Evolutionary conservation across 2,888 invertebrate species (phyloP), one percentile per base, ranked within the genome.

Genomic region (Drosophila helvetica): DNA sequence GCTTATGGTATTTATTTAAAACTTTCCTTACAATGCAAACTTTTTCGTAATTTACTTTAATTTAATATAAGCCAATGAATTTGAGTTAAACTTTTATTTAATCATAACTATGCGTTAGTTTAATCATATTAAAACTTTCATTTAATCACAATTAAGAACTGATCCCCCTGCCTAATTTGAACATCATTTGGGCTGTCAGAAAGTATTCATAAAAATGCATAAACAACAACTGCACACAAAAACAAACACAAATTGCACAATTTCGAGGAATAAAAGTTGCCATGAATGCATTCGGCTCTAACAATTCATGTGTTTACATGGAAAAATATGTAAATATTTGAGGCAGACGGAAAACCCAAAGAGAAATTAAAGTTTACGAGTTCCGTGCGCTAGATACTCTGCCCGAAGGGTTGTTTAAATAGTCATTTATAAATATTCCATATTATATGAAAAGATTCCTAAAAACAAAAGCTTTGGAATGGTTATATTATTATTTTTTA

Each of bases 241-340:
- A 33, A 12, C 33, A 10, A 30, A 45, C 54, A 57, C 56, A 62
- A 30, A 61, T 46, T 27, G 33, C 12, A 48, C 30, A 58, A 68
- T 45, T 50, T 53, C 42, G 53, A 46, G 50, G 4, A 33, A 58
- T 30, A 58, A 63, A 69, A 62, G 33, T 15, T 33, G 12, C 15
- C 5, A 33, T 15, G 15, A 38, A 38, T 38, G 38, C 38, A 30
- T 55, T 55, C 4, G 19, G 15, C n/a, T 18, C 43, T 45, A 46
- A 47, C n/a, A 30, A 25, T n/a, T 19, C 48, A 51, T 42, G 27
- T 52, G 51, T 46, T 52, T 52, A 9, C 64, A 38, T n/a, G 4
- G 45, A 19, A 25, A 51, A 65, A 50, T 46, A 22, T 42, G 55
- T 48, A 53, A 62, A 48, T 63, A 54, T 66, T 64, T 61, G 8